Base-by-base conservation (phyloP, 2,888 invertebrate genomes). In the Palloptera scutellata region DNA sequence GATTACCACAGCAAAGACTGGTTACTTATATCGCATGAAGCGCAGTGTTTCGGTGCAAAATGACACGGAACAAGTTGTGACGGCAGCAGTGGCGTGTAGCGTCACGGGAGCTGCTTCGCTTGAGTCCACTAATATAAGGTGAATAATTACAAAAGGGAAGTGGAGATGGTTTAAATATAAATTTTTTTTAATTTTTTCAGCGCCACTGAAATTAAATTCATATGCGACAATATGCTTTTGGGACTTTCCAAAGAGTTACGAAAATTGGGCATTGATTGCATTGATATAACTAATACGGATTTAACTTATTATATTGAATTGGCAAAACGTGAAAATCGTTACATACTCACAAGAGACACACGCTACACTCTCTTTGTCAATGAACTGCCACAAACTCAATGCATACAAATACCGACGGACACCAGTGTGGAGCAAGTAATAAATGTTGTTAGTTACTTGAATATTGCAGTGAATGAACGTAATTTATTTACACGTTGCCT, bases 201-300 rank as follows among this genome's bases (percentile, higher is more conserved):
- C 48, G 20, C 64, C 19, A 64, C 53, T 30, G 61, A 66, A 4
- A 62, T 69, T 15, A 74, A 72, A 66, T 74, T 75, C 61, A 66
- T 75, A 48, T 74, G 74, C 58, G 75, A 75, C 58, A 65, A 61
- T 15, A 74, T 74, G 73, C 54, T 74, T 8, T 63, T 69, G 43
- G 72, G 74, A 0, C 60, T 75, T 1, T 71, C 73, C 1, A 74
- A 71, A 52, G 74, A 75, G 64, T 45, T 75, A 30, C 74, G 75
- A 15, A 75, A 75, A 70, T 68, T 75, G 10, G 75, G 75, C 3
- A 65, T 75, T 8, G 74, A 75, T 62, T 74, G 73, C 55, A 15
- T 73, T 41, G 72, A 73, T 42, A 71, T 75, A 20, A 41, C 55
- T 12, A 72, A 67, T 9, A 13, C 58, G 8, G 69, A 70, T 59